Evolutionary conservation across 1,140 invertebrate genomes (phyloP).

Genomic region (Scaptomyza hsui): DNA sequence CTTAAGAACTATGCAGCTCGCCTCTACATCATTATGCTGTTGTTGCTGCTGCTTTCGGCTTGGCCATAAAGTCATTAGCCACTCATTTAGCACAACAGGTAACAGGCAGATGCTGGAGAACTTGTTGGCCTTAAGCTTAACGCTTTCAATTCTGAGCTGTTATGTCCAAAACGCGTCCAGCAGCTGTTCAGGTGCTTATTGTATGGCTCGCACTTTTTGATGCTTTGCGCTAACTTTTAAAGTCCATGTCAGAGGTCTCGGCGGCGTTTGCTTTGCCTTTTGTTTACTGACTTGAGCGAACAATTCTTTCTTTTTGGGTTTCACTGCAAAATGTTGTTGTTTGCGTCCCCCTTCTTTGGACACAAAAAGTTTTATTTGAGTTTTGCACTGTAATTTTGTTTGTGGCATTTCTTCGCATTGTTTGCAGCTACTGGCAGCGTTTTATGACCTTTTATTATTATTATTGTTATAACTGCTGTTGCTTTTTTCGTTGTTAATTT

Average conservation of each 20-base stretch:
- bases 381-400: slow-evolving; percentile 45
- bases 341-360: not conserved
- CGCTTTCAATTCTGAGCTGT: too few relatives aligned
- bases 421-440: slow-evolving; percentile 46
- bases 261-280: slow-evolving; percentile 7
- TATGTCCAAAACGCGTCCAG: not conserved
- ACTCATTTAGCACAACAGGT: slow-evolving; percentile 10
- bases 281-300: slow-evolving; percentile 60
- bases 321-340: slow-evolving; percentile 38
- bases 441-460: slow-evolving; percentile 46
- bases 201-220: not conserved
- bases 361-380: slow-evolving; percentile 63
- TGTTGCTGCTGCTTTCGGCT: not conserved
- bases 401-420: slow-evolving; percentile 40
- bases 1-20: slow-evolving; percentile 15
- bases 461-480: slow-evolving; percentile 6
- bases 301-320: slow-evolving; percentile 50
- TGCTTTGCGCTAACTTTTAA: not conserved
- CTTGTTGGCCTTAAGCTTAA: not conserved
- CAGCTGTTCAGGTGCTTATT: slow-evolving; percentile 1
- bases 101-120: not conserved
- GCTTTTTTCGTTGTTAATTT: slow-evolving; percentile 7
- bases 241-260: not conserved
- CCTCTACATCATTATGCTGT: not conserved
- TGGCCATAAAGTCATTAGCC: slow-evolving; percentile 6